Evolutionary conservation across 2,797 vertebrate genomes (phyloP).

Genomic region (Scarus forsteni): DNA sequence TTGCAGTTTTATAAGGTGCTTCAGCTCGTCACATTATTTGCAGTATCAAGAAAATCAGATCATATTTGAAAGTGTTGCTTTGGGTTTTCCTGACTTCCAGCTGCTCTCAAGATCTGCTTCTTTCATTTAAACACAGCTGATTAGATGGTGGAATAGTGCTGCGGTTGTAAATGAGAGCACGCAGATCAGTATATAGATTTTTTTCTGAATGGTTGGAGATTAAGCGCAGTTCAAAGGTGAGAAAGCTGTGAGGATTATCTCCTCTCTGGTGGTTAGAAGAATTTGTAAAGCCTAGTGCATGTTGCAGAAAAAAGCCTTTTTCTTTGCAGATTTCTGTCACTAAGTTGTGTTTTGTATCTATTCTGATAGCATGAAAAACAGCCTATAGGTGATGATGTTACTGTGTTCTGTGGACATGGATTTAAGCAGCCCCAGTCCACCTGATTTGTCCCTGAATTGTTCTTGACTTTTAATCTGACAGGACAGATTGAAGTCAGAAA

Average conservation of each 20-base stretch:
- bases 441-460: too few species aligned
- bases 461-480: too few species aligned
- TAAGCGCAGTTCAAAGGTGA: not conserved
- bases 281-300: not conserved
- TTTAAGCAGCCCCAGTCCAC: too few species aligned
- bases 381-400: too few species aligned
- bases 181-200: not conserved
- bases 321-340: too few species aligned
- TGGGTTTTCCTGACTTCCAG: not conserved
- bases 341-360: too few species aligned
- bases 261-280: not conserved
- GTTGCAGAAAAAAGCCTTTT: not conserved
- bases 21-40: not conserved
- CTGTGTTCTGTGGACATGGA: too few species aligned
- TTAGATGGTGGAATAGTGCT: not conserved
- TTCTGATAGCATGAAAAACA: too few species aligned
- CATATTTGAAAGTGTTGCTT: not conserved
- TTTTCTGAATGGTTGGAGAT: not conserved
- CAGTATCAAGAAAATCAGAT: not conserved
- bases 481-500: too few species aligned
- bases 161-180: not conserved
- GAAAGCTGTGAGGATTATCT: not conserved
- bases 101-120: not conserved
- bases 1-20: not conserved
- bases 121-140: not conserved